phyloP scores from a whole-genome alignment of 1,140 invertebrate genomes.

The Spodoptera frugiperda region DNA sequence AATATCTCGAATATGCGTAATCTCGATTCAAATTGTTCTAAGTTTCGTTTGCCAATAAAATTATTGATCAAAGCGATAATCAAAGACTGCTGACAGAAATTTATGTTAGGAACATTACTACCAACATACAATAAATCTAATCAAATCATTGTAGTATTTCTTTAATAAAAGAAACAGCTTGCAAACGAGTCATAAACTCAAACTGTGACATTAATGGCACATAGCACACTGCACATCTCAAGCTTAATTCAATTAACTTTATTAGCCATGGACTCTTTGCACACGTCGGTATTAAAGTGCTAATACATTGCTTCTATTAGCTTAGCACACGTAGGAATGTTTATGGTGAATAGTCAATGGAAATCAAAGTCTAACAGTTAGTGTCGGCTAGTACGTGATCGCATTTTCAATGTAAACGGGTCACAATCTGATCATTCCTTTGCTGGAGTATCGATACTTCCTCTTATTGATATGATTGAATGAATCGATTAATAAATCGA shows the following conservation, averaged over 20 bases:
- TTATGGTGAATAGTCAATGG: constrained; percentile 14
- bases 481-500: constrained; percentile 2
- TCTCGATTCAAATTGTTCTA: too few species aligned
- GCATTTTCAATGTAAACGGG: constrained; percentile 8
- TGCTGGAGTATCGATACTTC: constrained; percentile 23
- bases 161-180: neutral
- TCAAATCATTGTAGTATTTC: neutral
- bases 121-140: neutral
- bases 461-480: constrained; percentile 43
- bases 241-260: constrained; percentile 21
- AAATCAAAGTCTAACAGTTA: constrained; percentile 28
- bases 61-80: too few species aligned
- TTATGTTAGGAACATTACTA: too few species aligned
- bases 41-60: too few species aligned
- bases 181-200: neutral
- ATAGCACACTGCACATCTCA: constrained; percentile 11
- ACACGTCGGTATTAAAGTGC: neutral
- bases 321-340: constrained; percentile 19
- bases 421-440: constrained; percentile 36
- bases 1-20: too few species aligned
- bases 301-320: constrained; percentile 17
- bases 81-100: too few species aligned
- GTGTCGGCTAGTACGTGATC: constrained; percentile 29
- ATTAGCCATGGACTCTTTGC: constrained; percentile 22
- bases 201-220: constrained; percentile 2